Base-by-base conservation (phyloP, 2,888 invertebrate species). In the Pediacus dermestoides region DNA sequence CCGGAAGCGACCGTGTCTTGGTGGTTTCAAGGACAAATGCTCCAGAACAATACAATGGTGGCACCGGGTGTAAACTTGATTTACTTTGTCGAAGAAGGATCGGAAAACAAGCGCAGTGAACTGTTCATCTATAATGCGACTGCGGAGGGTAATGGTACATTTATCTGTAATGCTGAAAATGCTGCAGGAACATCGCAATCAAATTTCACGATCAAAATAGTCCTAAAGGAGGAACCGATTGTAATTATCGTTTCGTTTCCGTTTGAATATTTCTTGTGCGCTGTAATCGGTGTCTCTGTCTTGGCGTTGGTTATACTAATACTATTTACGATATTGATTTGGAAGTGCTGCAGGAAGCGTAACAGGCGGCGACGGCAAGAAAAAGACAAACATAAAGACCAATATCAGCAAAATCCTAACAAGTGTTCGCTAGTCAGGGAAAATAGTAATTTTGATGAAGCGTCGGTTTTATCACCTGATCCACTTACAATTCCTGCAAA, bases 101-200 rank as follows among this genome's bases (percentile, higher is more conserved):
- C 74, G 1, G 80, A 81, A 50, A 83, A 85, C 59, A 85, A 85
- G 68, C 79, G 78, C 50, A 86, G 86, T 58, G 86, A 88, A 67
- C 74, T 89, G 39, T 82, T 84, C 59, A 84, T 89, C 55, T 81
- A 81, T 58, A 85, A 86, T 63, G 81, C 85, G 12, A 82, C 81
- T 16, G 76, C 76, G 22, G 85, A 85, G 48, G 88, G 90, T 61
- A 89, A 90, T 58, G 91, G 91, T 3, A 87, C 85, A 4, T 91
- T 88, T 63, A 78, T 85, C 2, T 93, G 92, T 66, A 75, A 85
- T 8, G 90, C 90, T 0, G 85, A 87, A 60, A 91, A 91, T 63
- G 78, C 82, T 6, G 91, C 89, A 0, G 91, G 91, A 6, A 77
- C 74, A 44, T 75, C 82, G 0, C 81, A 79, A 52, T 81, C 86